Conservation (phyloP, 1,140 invertebrate species). For the Polypedilum pembai region DNA sequence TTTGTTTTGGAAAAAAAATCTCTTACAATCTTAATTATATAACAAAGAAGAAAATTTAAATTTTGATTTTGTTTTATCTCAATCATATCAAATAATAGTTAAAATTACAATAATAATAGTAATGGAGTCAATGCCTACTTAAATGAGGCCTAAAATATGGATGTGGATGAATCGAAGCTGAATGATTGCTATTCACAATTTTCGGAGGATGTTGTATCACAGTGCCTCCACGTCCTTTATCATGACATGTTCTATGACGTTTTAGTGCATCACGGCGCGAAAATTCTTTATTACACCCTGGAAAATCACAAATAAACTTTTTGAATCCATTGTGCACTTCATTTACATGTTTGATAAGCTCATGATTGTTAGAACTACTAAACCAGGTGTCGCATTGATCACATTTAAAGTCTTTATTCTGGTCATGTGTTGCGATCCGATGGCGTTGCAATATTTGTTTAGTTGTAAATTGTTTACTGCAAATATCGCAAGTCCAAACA, state of each 20-base stretch:
- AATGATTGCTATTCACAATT: not conserved
- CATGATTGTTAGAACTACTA: conserved; percentile 14
- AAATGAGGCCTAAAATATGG: conserved; percentile 54
- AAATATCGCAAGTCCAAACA: not conserved
- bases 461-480: not conserved
- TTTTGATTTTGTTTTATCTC: too few relatives aligned
- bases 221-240: not conserved
- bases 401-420: conserved; percentile 22
- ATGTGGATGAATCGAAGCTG: not conserved
- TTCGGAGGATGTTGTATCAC: conserved; percentile 3
- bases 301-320: conserved; percentile 16
- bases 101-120: too few relatives aligned
- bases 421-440: not conserved
- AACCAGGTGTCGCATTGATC: conserved; percentile 15
- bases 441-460: conserved; percentile 8
- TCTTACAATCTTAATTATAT: too few relatives aligned
- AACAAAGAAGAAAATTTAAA: too few relatives aligned
- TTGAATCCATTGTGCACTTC: conserved; percentile 25
- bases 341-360: conserved; percentile 19
- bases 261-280: conserved; percentile 10
- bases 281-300: conserved; percentile 13
- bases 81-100: too few relatives aligned
- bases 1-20: too few relatives aligned
- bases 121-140: conserved; percentile 34
- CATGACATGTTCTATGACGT: not conserved